phyloP scores from a whole-genome alignment of 2,888 invertebrate genomes.

The Ornithoptera priamus region DNA sequence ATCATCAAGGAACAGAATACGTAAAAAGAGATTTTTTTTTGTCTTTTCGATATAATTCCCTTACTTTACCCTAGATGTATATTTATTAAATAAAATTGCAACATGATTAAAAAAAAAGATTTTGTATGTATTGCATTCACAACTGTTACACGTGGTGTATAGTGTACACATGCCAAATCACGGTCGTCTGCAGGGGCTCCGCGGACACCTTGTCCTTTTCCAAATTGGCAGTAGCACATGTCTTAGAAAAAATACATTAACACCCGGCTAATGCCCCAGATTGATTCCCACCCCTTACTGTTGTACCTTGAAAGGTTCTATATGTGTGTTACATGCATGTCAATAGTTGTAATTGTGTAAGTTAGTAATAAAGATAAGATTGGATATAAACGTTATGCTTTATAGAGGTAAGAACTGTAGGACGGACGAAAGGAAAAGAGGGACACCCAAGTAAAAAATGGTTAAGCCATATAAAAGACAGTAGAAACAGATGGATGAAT shows the following conservation, averaged over 20 bases:
- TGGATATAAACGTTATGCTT: neutral
- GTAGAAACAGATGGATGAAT: too few species aligned
- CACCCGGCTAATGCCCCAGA: constrained; percentile 68
- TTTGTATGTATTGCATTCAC: neutral
- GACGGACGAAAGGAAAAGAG: too few species aligned
- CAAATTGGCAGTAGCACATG: constrained; percentile 77
- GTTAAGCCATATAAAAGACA: too few species aligned
- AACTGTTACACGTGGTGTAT: constrained; percentile 31
- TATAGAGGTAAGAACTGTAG: neutral
- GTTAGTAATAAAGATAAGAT: neutral
- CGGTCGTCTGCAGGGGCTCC: constrained; percentile 34
- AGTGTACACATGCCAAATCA: constrained; percentile 33
- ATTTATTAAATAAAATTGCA: too few species aligned
- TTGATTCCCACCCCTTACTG: constrained; percentile 42
- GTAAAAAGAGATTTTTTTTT: too few species aligned
- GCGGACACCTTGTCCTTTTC: constrained; percentile 55
- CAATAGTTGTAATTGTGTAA: neutral
- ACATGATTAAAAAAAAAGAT: neutral
- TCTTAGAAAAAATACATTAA: constrained; percentile 71
- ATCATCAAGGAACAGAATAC: too few species aligned
- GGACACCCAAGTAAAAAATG: too few species aligned
- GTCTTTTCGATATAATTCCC: too few species aligned
- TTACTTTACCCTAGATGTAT: too few species aligned
- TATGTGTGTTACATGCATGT: constrained; percentile 11
- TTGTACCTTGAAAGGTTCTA: constrained; percentile 24